phyloP scores from a whole-genome alignment of 2,888 invertebrate species.

The Mythimna pallens region DNA sequence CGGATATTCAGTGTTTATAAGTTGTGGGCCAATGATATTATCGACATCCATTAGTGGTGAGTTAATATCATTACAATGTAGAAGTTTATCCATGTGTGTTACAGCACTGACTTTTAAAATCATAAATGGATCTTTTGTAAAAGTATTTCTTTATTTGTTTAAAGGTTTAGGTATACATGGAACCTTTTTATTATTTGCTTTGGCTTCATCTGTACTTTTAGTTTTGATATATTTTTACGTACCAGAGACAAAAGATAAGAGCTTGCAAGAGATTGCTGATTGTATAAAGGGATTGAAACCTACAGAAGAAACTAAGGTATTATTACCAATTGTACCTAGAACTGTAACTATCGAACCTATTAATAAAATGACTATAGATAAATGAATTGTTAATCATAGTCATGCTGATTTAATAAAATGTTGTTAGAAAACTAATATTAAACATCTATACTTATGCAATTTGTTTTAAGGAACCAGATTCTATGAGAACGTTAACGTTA shows the following conservation, averaged over 20 bases:
- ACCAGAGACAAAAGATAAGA: conserved; percentile 70
- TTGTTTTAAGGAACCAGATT: too few species aligned
- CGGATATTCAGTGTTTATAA: conserved; percentile 61
- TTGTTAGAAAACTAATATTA: too few species aligned
- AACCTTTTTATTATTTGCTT: conserved; percentile 65
- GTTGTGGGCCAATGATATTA: conserved; percentile 73
- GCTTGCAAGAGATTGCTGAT: conserved; percentile 64
- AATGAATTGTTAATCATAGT: conserved; percentile 4
- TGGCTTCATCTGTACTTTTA: conserved; percentile 54
- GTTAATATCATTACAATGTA: conserved; percentile 64
- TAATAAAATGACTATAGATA: neutral
- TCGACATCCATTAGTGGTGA: conserved; percentile 65
- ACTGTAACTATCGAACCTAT: conserved; percentile 4
- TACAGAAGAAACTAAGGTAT: conserved; percentile 41
- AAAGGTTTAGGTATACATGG: conserved; percentile 64
- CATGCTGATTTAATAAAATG: too few species aligned
- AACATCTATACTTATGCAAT: too few species aligned
- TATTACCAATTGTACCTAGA: conserved; percentile 20
- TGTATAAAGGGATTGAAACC: conserved; percentile 31
- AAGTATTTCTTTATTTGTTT: conserved; percentile 64
- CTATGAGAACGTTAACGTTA: too few species aligned
- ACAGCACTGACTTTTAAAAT: conserved; percentile 53
- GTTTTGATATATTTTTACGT: conserved; percentile 64
- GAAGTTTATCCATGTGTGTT: conserved; percentile 49
- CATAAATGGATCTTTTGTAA: conserved; percentile 60